Evolutionary conservation across 1,140 invertebrate genomes (phyloP).

Genomic region (Musca domestica): DNA sequence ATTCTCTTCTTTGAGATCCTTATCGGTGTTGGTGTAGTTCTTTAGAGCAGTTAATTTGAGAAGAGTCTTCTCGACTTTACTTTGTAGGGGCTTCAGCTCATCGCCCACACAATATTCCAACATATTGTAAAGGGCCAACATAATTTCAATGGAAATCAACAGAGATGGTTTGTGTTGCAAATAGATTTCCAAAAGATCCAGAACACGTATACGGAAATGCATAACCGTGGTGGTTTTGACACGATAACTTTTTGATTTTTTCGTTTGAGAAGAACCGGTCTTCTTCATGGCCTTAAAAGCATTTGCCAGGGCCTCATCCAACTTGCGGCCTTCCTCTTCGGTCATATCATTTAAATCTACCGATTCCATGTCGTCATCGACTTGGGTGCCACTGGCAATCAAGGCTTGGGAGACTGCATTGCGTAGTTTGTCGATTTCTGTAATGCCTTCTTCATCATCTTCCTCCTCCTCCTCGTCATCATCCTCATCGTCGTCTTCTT

Average conservation of each 20-base stretch:
- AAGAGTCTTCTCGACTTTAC: conserved; percentile 61
- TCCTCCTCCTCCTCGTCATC: conserved; percentile 49
- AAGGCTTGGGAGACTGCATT: conserved; percentile 65
- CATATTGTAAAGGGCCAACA: conserved; percentile 63
- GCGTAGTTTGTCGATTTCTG: conserved; percentile 65
- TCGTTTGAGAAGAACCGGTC: conserved; percentile 34
- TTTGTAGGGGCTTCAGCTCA: conserved; percentile 67
- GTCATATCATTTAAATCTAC: conserved; percentile 72
- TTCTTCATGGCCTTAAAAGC: conserved; percentile 67
- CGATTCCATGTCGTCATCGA: conserved; percentile 65
- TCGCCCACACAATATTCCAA: conserved; percentile 64
- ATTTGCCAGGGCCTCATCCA: conserved; percentile 67
- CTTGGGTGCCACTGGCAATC: conserved; percentile 57
- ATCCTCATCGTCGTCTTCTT: conserved; percentile 45
- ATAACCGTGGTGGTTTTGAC: conserved; percentile 65
- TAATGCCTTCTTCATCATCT: conserved; percentile 59
- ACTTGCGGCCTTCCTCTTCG: conserved; percentile 70
- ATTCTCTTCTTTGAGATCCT: conserved; percentile 53
- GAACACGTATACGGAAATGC: conserved; percentile 67
- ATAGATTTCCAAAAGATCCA: conserved; percentile 71
- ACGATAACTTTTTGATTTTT: conserved; percentile 63
- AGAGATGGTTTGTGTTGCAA: conserved; percentile 66
- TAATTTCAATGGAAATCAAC: conserved; percentile 65
- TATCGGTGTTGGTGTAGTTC: conserved; percentile 58
- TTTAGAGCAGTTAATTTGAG: conserved; percentile 62